These are phyloP conservation scores for Minunthozetes semirufus DNA, from an alignment of 2,888 invertebrate genomes.

Conservation along the genomic window DNA sequence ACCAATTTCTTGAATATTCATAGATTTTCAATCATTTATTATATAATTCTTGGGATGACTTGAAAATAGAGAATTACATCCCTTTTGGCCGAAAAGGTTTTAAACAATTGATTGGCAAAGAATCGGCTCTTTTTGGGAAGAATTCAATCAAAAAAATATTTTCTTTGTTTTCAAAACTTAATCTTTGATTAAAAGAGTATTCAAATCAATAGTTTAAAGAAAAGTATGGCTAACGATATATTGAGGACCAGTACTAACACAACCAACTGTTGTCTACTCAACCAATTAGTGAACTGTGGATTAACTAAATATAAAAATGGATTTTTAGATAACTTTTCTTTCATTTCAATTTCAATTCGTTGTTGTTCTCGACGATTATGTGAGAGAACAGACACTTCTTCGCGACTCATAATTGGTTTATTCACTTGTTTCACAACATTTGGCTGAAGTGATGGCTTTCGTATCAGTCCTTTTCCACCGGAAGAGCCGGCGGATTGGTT, in stretches of 20 bases:
- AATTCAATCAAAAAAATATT: background rate
- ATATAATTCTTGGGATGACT: too few relatives aligned
- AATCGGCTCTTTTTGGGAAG: background rate
- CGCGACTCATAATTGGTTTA: constrained; percentile 74
- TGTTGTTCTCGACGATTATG: constrained; percentile 67
- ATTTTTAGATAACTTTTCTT: constrained; percentile 85
- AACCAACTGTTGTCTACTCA: constrained; percentile 88
- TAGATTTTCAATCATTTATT: too few relatives aligned
- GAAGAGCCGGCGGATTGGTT: constrained; percentile 29
- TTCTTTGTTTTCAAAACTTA: background rate
- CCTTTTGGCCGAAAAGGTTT: too few relatives aligned
- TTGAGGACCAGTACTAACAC: constrained; percentile 88
- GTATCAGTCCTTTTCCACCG: constrained; percentile 59
- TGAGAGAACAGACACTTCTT: constrained; percentile 79
- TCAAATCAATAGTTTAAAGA: constrained; percentile 65
- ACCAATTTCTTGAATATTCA: too few relatives aligned
- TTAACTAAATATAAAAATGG: constrained; percentile 73
- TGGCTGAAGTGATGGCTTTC: constrained; percentile 96
- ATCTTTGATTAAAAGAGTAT: background rate
- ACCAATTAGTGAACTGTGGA: constrained; percentile 71
- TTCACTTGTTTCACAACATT: constrained; percentile 61
- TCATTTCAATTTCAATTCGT: constrained; percentile 79
- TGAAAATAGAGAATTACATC: too few relatives aligned
- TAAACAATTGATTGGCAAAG: background rate
- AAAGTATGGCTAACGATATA: constrained; percentile 87